These are phyloP conservation scores for Gallirallus australis DNA, from an alignment of 2,797 vertebrate species.

Conservation along the genomic window DNA sequence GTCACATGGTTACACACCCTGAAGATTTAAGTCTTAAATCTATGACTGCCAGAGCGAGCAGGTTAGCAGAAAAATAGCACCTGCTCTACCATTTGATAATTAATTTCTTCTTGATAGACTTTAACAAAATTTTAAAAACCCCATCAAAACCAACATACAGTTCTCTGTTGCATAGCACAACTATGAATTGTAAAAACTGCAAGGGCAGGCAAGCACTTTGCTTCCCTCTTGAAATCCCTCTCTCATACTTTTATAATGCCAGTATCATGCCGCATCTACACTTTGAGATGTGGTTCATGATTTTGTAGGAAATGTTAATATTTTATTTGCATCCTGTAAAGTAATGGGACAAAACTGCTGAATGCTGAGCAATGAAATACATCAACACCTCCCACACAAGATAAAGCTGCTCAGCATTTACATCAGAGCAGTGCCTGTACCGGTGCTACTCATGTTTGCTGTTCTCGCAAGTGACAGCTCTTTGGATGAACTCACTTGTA, in stretches of 20 bases:
- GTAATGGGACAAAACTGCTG: neutral
- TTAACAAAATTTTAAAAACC: neutral
- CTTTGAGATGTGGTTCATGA: neutral
- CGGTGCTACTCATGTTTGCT: neutral
- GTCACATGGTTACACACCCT: slow-evolving; percentile 76
- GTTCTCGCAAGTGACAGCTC: neutral
- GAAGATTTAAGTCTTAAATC: slow-evolving; percentile 79
- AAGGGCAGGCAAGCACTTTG: neutral
- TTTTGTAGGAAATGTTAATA: neutral
- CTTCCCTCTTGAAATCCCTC: neutral
- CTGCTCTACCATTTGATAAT: neutral
- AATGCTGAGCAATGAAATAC: neutral
- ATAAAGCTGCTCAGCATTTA: neutral
- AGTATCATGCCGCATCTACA: neutral
- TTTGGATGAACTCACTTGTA: neutral
- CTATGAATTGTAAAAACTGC: neutral
- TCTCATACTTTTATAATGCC: neutral
- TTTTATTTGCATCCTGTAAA: neutral
- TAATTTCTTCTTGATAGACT: neutral
- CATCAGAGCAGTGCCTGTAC: neutral
- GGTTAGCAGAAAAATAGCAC: slow-evolving; percentile 36
- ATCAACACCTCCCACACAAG: neutral
- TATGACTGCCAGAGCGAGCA: slow-evolving; percentile 80
- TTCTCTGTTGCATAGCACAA: neutral
- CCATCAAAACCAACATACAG: neutral